These are phyloP conservation scores for Gallinago stenura DNA, from an alignment of 2,797 vertebrate species.

Conservation along the genomic window DNA sequence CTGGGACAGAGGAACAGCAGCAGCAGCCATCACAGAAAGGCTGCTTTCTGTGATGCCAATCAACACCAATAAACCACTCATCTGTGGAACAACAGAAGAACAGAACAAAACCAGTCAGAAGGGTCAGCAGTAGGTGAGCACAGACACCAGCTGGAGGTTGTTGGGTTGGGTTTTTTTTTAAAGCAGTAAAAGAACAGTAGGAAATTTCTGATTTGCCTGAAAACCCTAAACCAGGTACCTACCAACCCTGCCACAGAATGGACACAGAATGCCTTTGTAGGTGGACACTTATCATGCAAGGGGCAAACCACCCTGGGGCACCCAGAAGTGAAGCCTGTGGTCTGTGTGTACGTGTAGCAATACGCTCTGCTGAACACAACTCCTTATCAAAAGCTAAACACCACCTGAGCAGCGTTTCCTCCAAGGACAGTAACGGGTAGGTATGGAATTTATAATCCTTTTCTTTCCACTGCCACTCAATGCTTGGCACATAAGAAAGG, in stretches of 20 bases:
- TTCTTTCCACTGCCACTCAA: background rate
- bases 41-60: too few relatives aligned
- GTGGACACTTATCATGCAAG: background rate
- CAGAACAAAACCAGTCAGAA: background rate
- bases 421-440: background rate
- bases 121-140: background rate
- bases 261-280: background rate
- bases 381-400: background rate
- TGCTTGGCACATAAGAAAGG: background rate
- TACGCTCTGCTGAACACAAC: background rate
- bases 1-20: background rate
- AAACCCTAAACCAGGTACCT: background rate
- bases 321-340: background rate
- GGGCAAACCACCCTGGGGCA: background rate
- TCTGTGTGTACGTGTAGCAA: background rate
- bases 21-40: background rate
- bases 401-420: background rate
- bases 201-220: background rate
- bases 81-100: background rate
- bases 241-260: background rate
- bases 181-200: background rate
- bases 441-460: background rate
- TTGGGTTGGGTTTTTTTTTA: background rate
- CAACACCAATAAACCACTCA: background rate
- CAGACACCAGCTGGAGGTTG: background rate